Percentiles rank a stretch among this genome's conserved stretches.
These are phyloP conservation scores for Gerris buenoi DNA, from an alignment of 1,140 invertebrate species.

Conservation along the genomic window DNA sequence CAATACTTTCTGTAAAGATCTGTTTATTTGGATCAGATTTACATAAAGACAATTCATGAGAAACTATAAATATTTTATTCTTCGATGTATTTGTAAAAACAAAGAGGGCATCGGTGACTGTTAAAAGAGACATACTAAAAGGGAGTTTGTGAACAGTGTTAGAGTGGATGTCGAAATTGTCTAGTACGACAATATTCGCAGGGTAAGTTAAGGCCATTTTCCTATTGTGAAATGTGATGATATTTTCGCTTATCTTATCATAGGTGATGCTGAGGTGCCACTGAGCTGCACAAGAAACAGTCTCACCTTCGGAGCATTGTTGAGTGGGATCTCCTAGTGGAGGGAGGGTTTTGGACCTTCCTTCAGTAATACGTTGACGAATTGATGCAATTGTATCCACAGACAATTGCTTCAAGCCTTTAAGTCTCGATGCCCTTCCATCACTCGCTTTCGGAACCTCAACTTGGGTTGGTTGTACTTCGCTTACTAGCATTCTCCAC, in stretches of 20 bases:
- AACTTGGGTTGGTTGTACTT: neutral
- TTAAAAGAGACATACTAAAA: neutral
- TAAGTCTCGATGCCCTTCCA: neutral
- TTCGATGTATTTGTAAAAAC: neutral
- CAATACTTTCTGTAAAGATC: conserved; percentile 3
- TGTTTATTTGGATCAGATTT: conserved; percentile 7
- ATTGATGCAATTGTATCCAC: conserved; percentile 4
- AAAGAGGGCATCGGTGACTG: conserved; percentile 5
- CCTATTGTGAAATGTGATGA: neutral
- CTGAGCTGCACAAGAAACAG: neutral
- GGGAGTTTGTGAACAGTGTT: conserved; percentile 10
- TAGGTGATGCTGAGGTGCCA: conserved; percentile 9
- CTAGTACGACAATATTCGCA: conserved; percentile 5
- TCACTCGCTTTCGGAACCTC: neutral
- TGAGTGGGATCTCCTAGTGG: neutral
- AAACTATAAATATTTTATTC: conserved; percentile 5
- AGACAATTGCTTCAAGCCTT: conserved; percentile 2
- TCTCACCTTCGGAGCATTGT: conserved; percentile 7
- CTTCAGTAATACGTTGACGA: conserved; percentile 1
- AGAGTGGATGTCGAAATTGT: neutral
- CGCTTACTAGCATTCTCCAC: neutral
- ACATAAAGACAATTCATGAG: conserved; percentile 6
- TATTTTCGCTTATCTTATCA: conserved; percentile 7
- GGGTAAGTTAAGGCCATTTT: conserved; percentile 6
- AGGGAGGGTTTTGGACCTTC: neutral